These are phyloP conservation scores for Leptinotarsa tumamoca DNA, from an alignment of 2,888 invertebrate species.

Conservation along the genomic window DNA sequence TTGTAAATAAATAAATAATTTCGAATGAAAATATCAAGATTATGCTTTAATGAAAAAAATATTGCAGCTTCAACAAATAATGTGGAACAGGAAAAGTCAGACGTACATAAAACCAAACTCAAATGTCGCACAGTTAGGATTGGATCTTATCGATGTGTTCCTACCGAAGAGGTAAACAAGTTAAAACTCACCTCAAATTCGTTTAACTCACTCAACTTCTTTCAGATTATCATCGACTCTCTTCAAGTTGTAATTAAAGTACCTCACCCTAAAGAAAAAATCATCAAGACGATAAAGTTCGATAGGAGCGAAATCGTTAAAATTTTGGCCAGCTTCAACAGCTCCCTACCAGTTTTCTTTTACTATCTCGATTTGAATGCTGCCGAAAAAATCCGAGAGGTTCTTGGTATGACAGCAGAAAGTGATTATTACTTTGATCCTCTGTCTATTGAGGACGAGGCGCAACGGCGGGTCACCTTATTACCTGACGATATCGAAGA, in stretches of 20 bases:
- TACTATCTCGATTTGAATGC: conserved; percentile 79
- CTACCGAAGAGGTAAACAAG: conserved; percentile 75
- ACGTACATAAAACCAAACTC: conserved; percentile 44
- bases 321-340: conserved; percentile 83
- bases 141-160: conserved; percentile 85
- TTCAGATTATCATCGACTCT: conserved; percentile 58
- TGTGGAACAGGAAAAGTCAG: conserved; percentile 26
- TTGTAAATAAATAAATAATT: too few relatives aligned
- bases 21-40: too few relatives aligned
- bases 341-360: conserved; percentile 82
- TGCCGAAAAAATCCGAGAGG: conserved; percentile 77
- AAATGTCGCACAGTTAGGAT: conserved; percentile 83
- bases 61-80: conserved; percentile 24
- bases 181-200: too few relatives aligned
- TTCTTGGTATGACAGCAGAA: conserved; percentile 76
- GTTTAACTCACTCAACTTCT: not conserved
- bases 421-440: conserved; percentile 71
- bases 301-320: conserved; percentile 78
- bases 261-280: conserved; percentile 70
- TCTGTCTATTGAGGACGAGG: conserved; percentile 72
- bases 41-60: too few relatives aligned
- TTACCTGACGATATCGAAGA: conserved; percentile 78
- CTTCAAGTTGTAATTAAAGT: conserved; percentile 68
- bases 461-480: conserved; percentile 77
- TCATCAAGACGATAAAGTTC: conserved; percentile 75